Evolutionary conservation across 2,113 vertebrate species (phyloP), one percentile per base, ranked within the genome.

Genomic region (Murina feae): DNA sequence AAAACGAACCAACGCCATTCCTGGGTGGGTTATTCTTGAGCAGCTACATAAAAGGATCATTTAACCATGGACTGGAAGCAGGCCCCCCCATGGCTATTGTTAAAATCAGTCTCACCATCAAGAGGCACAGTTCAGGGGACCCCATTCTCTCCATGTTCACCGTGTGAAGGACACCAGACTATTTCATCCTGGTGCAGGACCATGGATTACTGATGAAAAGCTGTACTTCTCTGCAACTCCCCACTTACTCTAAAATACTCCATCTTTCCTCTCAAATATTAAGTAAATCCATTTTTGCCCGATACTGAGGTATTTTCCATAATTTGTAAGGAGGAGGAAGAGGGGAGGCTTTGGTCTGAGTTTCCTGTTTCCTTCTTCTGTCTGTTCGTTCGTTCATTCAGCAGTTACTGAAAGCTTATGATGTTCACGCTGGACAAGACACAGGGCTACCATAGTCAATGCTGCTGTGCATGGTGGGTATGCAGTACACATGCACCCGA

Each of bases 401-500:
- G 23, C 12, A n/a, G 25, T 49, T 39, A 85, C 66, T 53, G 12
- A 65, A 76, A 16, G 9, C 83, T 66, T 30, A 60, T 39, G 76
- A 9, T 8, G 7, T 55, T 84, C 63, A 84, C 39, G 25, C 49
- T 47, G 11, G 39, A 69, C 39, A 42, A 23, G 47, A 47, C 37
- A 28, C 32, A 12, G n/a, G n/a, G 55, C 35, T 68, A 28, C 0
- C 7, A 42, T 1, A 25, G 75, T 18, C 60, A 37, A 23, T 4
- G 18, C 81, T 18, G 42, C 6, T 76, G 25, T 3, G 32, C 3
- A 0, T 0, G 25, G 63, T 8, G 35, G 13, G 66, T 49, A 11
- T 14, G 7, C 28, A 58, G 30, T 32, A 2, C 3, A 0, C 23
- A 13, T 7, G 1, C 6, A 42, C 12, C 60, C 0, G 0, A 39